phyloP scores from a whole-genome alignment of 2,113 vertebrate genomes.

The Hippoglossus stenolepis region DNA sequence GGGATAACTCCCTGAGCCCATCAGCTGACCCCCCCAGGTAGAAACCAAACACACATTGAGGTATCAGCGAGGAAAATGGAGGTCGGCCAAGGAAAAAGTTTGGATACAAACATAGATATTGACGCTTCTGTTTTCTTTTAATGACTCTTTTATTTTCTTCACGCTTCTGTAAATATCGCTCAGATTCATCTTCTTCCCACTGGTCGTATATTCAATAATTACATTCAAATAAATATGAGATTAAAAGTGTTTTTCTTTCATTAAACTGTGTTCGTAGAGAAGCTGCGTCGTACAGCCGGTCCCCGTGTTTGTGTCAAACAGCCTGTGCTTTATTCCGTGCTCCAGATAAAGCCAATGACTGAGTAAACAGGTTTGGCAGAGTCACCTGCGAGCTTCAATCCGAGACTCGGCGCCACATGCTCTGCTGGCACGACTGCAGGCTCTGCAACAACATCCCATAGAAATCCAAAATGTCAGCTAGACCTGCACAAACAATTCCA shows the following conservation, averaged over 20 bases:
- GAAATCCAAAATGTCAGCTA: not conserved
- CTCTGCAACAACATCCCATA: not conserved
- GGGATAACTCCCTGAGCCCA: constrained; percentile 67
- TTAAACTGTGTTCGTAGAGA: not conserved
- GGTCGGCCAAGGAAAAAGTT: not conserved
- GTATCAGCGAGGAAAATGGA: constrained; percentile 8
- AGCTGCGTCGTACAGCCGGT: not conserved
- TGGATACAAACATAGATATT: constrained; percentile 1
- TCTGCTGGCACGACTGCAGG: not conserved
- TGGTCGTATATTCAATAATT: not conserved
- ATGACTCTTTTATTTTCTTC: too few relatives aligned
- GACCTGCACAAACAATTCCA: not conserved
- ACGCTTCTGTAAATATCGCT: not conserved
- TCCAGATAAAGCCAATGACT: constrained; percentile 5
- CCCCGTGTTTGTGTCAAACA: not conserved
- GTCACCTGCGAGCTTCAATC: not conserved
- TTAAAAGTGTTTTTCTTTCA: not conserved
- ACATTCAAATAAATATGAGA: not conserved
- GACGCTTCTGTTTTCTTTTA: not conserved
- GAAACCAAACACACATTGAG: constrained; percentile 19
- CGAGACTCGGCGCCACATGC: constrained; percentile 2
- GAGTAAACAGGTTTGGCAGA: constrained; percentile 3
- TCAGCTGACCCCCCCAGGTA: constrained; percentile 55
- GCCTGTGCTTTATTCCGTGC: not conserved
- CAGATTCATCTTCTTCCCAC: not conserved